A percentile compares a stretch with the other conserved stretches of the same genome.
Evolutionary conservation across 2,113 vertebrate genomes (phyloP).

Genomic region (Istiophorus platypterus): DNA sequence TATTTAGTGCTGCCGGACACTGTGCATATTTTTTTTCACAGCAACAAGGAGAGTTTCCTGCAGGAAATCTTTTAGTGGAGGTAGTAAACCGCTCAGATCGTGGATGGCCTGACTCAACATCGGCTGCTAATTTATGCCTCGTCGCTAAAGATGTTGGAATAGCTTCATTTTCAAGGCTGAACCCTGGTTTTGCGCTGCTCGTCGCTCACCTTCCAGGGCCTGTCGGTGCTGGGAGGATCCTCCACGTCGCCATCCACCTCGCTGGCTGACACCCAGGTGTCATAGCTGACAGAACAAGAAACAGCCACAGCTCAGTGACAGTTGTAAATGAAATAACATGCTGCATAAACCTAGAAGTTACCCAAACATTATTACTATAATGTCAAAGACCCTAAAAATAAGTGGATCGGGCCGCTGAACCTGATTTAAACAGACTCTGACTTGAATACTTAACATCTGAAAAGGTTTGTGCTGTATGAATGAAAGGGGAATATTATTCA

Average conservation of each 20-base stretch:
- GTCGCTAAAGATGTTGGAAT: neutral
- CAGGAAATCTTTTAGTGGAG: no score
- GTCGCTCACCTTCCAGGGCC: conserved; percentile 92
- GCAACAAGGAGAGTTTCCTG: no score
- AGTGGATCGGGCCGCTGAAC: neutral
- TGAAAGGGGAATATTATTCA: no score
- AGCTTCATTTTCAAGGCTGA: neutral
- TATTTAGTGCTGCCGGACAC: no score
- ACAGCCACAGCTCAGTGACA: neutral
- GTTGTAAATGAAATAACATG: neutral
- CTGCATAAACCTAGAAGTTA: neutral
- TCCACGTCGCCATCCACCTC: conserved; percentile 95
- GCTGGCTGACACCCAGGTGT: conserved; percentile 93
- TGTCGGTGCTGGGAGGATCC: conserved; percentile 92
- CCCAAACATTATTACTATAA: neutral
- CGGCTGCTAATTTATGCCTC: neutral
- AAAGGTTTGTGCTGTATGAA: neutral
- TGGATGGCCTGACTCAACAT: neutral
- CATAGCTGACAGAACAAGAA: conserved; percentile 86
- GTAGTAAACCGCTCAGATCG: no score
- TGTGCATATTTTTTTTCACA: no score
- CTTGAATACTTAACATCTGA: neutral
- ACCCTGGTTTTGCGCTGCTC: neutral
- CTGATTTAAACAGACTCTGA: neutral
- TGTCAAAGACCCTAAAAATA: neutral